Conservation (phyloP, 2,113 vertebrate genomes). For the Cromileptes altivelis region DNA sequence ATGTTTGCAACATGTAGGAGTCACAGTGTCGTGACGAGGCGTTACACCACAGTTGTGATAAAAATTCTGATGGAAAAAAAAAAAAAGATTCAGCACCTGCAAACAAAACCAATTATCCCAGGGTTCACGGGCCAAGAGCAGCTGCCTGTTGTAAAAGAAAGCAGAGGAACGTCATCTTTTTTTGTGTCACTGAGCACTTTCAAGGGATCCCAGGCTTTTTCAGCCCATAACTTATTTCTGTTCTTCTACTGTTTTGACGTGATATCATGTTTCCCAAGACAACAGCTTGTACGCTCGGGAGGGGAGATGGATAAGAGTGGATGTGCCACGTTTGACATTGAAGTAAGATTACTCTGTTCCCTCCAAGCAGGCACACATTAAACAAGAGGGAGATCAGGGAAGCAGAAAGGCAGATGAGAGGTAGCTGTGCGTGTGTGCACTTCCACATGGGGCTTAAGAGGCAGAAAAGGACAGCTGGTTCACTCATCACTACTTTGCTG, state of each 20-base stretch:
- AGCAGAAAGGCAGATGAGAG: conserved; percentile 64
- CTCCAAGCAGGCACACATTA: conserved; percentile 62
- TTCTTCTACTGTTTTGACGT: conserved; percentile 71
- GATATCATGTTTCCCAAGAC: conserved; percentile 74
- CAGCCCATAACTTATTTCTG: conserved; percentile 66
- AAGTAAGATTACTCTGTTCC: conserved; percentile 71
- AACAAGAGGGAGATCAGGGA: conserved; percentile 64
- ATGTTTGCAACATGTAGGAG: conserved; percentile 44
- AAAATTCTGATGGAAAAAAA: conserved; percentile 48
- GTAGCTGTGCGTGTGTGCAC: conserved; percentile 51
- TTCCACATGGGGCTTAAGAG: conserved; percentile 57
- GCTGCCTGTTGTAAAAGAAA: conserved; percentile 63
- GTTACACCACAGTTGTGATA: conserved; percentile 38
- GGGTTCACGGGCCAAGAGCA: conserved; percentile 55
- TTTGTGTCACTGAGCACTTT: conserved; percentile 61
- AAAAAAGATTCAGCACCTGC: conserved; percentile 29
- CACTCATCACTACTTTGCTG: conserved; percentile 67
- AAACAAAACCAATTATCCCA: conserved; percentile 70
- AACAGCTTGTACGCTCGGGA: conserved; percentile 57
- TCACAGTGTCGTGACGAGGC: conserved; percentile 9
- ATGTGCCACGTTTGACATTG: conserved; percentile 70
- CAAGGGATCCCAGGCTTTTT: conserved; percentile 57
- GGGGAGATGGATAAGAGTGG: conserved; percentile 56
- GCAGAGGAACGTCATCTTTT: conserved; percentile 50
- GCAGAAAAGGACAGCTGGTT: conserved; percentile 72